Base-by-base conservation (phyloP, 1,140 invertebrate genomes). In the Psix sp. region DNA sequence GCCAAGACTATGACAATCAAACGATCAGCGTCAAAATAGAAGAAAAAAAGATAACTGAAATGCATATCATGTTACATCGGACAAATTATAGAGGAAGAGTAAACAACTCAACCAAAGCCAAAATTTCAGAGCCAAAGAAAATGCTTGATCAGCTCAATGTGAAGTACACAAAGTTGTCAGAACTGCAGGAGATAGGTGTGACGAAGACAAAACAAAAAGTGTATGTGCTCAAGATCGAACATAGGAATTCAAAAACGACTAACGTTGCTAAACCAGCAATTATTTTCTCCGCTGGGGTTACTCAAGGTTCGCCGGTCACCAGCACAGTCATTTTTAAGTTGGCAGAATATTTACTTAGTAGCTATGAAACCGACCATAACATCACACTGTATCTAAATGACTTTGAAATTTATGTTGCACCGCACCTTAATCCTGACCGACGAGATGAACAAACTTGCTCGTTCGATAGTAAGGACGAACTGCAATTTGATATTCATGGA, bases 1-100 rank as follows among this genome's bases (percentile, higher is more conserved):
- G 90, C 17, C 85, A 89, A 35, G 87, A 87, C 29, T 92, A 92
- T 70, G 74, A 85, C 9, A 88, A 89, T 1, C 85, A 89, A 78
- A 66, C 74, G 2, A 42, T 87, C 1, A 77, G 74, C 14, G 57
- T 89, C 1, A 42, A 83, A 9, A 81, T 91, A 0, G 66, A 77
- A 6, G 77, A 85, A 0, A 82, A 80, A 10, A 63, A 60, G 15
- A 56, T 89, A 20, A 81, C 76, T 0, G 74, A 84, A 6, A 38
- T 84, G 3, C 73, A 81, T 17, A 74, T 89, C 0, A 54, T 74
- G 33, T 38, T 80, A 36, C 29, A 31, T 3, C 9, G 29, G 52
- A 17, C 29, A n/a, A 56, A 54, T 10, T 24, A 14, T 24, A 51
- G 1, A 38, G 6, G 1, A 5, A 52, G 33, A 39, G 3, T 2